phyloP scores from a whole-genome alignment of 1,140 invertebrate genomes.

The Cherax quadricarinatus region DNA sequence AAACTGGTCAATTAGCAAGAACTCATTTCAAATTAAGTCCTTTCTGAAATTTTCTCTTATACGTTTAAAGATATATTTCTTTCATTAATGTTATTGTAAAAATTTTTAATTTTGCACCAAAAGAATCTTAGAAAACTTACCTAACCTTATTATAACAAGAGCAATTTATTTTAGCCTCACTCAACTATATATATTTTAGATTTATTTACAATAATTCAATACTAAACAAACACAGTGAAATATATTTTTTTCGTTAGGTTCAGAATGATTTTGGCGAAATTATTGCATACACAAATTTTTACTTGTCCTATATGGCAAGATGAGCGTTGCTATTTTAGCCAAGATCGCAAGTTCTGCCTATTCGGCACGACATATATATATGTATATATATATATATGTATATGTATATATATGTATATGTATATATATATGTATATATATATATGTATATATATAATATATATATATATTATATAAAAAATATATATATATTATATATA shows the following conservation, averaged over 20 bases:
- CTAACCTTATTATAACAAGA: not conserved
- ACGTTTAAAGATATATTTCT: no score
- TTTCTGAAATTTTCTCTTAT: no score
- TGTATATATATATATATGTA: not conserved
- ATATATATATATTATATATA: not conserved
- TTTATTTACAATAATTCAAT: not conserved
- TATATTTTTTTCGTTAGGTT: no score
- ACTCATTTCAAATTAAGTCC: no score
- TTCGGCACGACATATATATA: no score
- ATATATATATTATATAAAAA: no score
- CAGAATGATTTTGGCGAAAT: no score
- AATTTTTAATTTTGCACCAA: not conserved
- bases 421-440: not conserved
- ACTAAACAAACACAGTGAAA: not conserved
- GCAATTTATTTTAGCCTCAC: not conserved
- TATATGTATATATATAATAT: not conserved
- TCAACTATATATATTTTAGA: not conserved
- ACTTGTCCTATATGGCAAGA: no score
- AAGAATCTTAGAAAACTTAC: not conserved
- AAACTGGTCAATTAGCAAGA: not conserved
- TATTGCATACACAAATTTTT: no score
- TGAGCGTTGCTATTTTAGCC: no score
- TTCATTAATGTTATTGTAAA: no score
- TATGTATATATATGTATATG: not conserved
- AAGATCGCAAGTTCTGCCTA: no score